Evolutionary conservation across 2,797 vertebrate species (phyloP), one percentile per base, ranked within the genome.

Genomic region (Cryptoprocta ferox): DNA sequence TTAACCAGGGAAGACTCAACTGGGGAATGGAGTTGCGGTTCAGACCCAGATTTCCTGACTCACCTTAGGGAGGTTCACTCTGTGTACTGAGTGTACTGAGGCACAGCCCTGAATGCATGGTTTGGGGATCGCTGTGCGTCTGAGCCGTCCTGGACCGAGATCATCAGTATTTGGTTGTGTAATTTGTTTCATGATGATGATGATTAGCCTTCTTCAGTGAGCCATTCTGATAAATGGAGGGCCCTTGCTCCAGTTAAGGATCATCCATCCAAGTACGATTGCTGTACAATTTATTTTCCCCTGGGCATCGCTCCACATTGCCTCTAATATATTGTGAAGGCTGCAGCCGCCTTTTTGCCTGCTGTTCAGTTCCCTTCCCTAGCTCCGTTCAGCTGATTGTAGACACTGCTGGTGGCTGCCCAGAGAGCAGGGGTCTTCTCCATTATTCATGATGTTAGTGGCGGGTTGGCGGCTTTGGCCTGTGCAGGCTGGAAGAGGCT

Each of bases 201-300:
- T 97, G 70, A 79, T 82, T 66, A 71, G 26, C 68, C 30, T 70
- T 85, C 45, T 88, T 94, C 37, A 71, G 53, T 21, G 45, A 89
- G 71, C 39, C 56, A 37, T 85, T 88, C 65, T 92, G 76, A 73
- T 76, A 87, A 81, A 87, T 83, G 24, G 68, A n/a, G 84, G 61
- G 76, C 89, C 78, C 79, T 96, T 61, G 73, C 42, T 93, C 30
- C 5, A 37, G 32, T 85, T 63, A 85, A 82, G 68, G 76, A 30
- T 59, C 91, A 76, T 94, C 35, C 85, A 63, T 82, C 65, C 73
- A 83, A 28, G 37, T 86, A n/a, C 81, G 37, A 59, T 56, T 79
- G 91, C 82, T 45, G 14, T 66, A 45, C 24, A 93, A 56, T 86
- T 94, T 70, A 16, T 90, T 95, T 97, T 56, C 86, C 63, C 48